Percentiles rank a stretch among this genome's conserved stretches.
These are phyloP conservation scores for Chromoteleia sp. DNA, from an alignment of 2,888 invertebrate genomes.

Conservation along the genomic window DNA sequence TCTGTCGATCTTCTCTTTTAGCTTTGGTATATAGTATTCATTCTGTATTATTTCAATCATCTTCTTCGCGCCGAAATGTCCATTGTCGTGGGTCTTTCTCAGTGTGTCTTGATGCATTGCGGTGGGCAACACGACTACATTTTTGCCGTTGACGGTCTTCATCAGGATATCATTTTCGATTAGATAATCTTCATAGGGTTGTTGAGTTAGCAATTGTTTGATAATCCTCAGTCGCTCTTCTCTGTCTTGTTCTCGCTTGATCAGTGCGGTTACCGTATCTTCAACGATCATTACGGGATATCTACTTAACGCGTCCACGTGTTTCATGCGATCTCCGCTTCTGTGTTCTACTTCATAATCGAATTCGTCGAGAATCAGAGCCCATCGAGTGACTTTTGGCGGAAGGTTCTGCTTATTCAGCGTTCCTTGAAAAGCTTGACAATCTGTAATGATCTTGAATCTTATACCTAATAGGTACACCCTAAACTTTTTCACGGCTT, in stretches of 20 bases:
- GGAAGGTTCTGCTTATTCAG: background rate
- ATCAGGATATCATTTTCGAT: slow-evolving; percentile 42
- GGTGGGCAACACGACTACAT: slow-evolving; percentile 42
- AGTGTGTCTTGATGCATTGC: slow-evolving; percentile 50
- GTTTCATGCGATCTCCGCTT: slow-evolving; percentile 6
- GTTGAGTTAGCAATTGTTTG: background rate
- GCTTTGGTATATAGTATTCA: slow-evolving; percentile 51
- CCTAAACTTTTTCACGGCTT: slow-evolving; percentile 10
- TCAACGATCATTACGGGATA: slow-evolving; percentile 52
- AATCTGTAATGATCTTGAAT: slow-evolving; percentile 5
- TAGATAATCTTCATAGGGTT: slow-evolving; percentile 46
- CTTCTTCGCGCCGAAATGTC: slow-evolving; percentile 60
- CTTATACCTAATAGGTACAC: slow-evolving; percentile 1
- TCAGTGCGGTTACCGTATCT: slow-evolving; percentile 27
- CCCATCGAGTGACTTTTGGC: slow-evolving; percentile 8
- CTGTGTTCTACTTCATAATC: slow-evolving; percentile 19
- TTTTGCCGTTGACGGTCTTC: slow-evolving; percentile 14
- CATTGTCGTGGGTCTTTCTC: slow-evolving; percentile 42
- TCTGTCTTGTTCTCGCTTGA: slow-evolving; percentile 42
- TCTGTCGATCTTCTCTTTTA: slow-evolving; percentile 50
- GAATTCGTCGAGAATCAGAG: background rate
- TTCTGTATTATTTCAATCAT: slow-evolving; percentile 40
- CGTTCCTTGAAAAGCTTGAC: background rate
- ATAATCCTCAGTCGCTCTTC: background rate
- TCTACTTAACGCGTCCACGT: slow-evolving; percentile 62